Evolutionary conservation across 2,113 vertebrate genomes (phyloP).

Genomic region (Brachyistius frenatus): DNA sequence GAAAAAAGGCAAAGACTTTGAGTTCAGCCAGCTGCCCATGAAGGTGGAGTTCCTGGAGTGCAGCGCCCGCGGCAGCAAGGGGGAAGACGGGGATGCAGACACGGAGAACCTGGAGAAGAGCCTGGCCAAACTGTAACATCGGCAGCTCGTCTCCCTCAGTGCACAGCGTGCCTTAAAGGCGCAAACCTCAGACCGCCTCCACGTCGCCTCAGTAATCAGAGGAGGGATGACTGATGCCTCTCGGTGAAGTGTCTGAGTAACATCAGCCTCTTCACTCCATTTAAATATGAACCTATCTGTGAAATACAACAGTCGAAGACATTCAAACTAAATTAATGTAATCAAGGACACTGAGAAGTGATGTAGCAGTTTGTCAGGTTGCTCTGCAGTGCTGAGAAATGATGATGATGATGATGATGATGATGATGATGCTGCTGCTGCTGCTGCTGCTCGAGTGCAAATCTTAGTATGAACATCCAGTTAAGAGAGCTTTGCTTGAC

Average conservation of each 20-base stretch:
- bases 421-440: no score
- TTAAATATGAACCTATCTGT: constrained; percentile 7
- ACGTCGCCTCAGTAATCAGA: constrained; percentile 26
- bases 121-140: constrained; percentile 88
- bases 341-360: not conserved
- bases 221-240: not conserved
- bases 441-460: not conserved
- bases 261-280: constrained; percentile 5
- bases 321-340: not conserved
- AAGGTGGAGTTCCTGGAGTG: constrained; percentile 96
- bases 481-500: not conserved
- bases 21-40: constrained; percentile 93
- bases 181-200: constrained; percentile 22
- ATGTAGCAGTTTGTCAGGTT: constrained; percentile 13
- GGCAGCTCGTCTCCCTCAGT: not conserved
- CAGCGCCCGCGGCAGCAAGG: constrained; percentile 89
- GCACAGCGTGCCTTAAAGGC: constrained; percentile 27
- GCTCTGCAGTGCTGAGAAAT: constrained; percentile 38
- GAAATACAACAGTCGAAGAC: constrained; percentile 3
- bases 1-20: constrained; percentile 95
- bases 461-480: constrained; percentile 39
- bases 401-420: not conserved
- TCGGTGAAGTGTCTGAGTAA: constrained; percentile 17
- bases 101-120: constrained; percentile 88
- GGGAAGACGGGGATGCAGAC: constrained; percentile 85